Percentiles rank a stretch among this genome's conserved stretches.
Conservation (phyloP, 2,113 vertebrate species). For the Gallinago undulata region DNA sequence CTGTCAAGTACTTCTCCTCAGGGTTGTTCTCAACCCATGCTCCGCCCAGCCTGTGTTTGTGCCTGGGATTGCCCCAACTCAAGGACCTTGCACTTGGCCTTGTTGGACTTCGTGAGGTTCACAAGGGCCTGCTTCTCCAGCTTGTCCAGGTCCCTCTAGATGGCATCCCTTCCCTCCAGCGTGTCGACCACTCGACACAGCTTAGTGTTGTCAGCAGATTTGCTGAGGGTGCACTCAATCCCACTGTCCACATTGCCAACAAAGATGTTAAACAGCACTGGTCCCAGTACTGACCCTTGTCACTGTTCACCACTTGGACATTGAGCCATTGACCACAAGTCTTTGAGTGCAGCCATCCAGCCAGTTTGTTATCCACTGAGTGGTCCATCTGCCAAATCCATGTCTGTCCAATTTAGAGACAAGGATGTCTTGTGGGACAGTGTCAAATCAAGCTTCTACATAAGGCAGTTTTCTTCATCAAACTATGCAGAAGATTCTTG, state of each 20-base stretch:
- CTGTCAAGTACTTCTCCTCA: not conserved
- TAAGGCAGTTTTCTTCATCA: not conserved
- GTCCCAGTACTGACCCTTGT: not conserved
- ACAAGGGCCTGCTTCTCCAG: not conserved
- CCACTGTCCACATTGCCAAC: not conserved
- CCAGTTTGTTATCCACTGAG: not conserved
- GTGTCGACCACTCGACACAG: not conserved
- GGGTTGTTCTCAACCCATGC: not conserved
- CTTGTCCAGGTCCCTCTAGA: not conserved
- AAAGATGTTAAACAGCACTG: not conserved
- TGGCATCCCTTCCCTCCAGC: not conserved
- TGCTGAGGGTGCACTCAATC: not conserved
- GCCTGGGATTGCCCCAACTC: not conserved
- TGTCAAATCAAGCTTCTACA: not conserved
- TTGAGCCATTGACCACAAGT: not conserved
- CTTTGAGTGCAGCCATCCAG: not conserved
- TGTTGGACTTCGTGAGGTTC: not conserved
- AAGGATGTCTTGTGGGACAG: not conserved
- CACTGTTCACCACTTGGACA: not conserved
- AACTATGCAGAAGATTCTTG: not conserved
- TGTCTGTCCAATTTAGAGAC: not conserved
- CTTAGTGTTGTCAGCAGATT: not conserved
- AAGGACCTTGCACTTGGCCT: not conserved
- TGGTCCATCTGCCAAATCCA: not conserved
- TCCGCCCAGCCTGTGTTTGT: not conserved